Percentiles rank a stretch among this genome's conserved stretches.
These are phyloP conservation scores for Mesorhabditis belari DNA, from an alignment of 2,888 invertebrate species.

Conservation along the genomic window DNA sequence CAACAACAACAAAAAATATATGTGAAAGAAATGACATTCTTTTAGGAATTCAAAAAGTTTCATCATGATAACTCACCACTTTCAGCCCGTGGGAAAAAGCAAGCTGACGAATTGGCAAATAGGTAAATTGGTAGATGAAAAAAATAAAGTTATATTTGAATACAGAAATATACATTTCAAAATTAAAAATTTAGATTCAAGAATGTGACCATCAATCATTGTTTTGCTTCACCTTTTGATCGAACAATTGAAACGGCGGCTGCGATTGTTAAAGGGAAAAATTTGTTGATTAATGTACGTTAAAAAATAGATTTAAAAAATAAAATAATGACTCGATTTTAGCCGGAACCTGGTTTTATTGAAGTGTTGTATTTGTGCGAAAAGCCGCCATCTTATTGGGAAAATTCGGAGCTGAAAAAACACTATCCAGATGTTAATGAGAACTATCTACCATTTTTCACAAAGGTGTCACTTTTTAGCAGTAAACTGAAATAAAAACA, in stretches of 20 bases:
- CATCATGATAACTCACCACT: slow-evolving; percentile 44
- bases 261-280: slow-evolving; percentile 22
- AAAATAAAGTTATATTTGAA: background rate
- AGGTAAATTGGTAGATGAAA: background rate
- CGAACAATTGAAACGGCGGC: slow-evolving; percentile 47
- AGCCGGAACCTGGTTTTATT: slow-evolving; percentile 42
- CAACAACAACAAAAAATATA: too few relatives aligned
- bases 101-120: slow-evolving; percentile 35
- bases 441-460: slow-evolving; percentile 39
- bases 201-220: slow-evolving; percentile 32
- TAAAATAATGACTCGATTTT: background rate
- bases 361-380: slow-evolving; percentile 48
- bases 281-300: slow-evolving; percentile 38
- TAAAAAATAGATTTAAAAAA: background rate
- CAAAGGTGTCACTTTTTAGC: slow-evolving; percentile 12
- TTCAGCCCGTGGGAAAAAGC: slow-evolving; percentile 35
- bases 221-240: slow-evolving; percentile 48
- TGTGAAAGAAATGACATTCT: too few relatives aligned
- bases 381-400: slow-evolving; percentile 38
- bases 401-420: slow-evolving; percentile 29
- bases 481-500: background rate
- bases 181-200: slow-evolving; percentile 35
- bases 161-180: background rate
- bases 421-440: slow-evolving; percentile 35
- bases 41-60: slow-evolving; percentile 16